Evolutionary conservation across 1,140 invertebrate genomes (phyloP), one percentile per base, ranked within the genome.

Genomic region (Archivesica marissinica): DNA sequence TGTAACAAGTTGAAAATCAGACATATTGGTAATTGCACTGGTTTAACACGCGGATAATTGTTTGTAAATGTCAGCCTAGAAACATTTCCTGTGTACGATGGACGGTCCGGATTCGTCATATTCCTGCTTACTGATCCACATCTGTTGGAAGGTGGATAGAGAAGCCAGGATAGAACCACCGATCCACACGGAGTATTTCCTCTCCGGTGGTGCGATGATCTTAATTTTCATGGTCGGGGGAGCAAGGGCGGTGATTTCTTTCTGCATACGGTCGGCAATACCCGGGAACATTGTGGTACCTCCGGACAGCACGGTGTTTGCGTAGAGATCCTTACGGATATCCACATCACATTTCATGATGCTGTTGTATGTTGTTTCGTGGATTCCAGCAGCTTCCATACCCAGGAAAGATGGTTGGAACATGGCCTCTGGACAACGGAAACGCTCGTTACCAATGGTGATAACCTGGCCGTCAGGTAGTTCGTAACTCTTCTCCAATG

Each of bases 281-380:
- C 96, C 77, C 87, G 91, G 85, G 89, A 89, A 75, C 90, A 90
- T 91, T 79, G 95, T 95, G 95, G 98, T 98, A 94, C 98, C 98
- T 92, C 98, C 97, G 86, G 97, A 98, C 94, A 98, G 93, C 85
- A 97, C 97, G 88, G 96, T 97, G 96, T 98, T 98, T 95, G 97
- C 97, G 94, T 98, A 98, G 94, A 98, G 94, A 95, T 98, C 97
- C 95, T 96, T 97, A 93, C 97, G 95, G 95, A 97, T 97, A 91
- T 97, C 97, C 81, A 97, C 96, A 61, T 92, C 92, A 77, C 92
- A 91, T 72, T 91, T 90, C 85, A 54, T 20, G 23, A 54, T 7
- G 4, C 50, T 54, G 50, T 54, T 54, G 35, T 72, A 28, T 9
- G 39, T 20, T 39, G 20, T 6, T 23, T 54, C 50, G 20, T 54